Base-by-base conservation (phyloP, 2,888 invertebrate species). In the Himalopsyche tibetana region DNA sequence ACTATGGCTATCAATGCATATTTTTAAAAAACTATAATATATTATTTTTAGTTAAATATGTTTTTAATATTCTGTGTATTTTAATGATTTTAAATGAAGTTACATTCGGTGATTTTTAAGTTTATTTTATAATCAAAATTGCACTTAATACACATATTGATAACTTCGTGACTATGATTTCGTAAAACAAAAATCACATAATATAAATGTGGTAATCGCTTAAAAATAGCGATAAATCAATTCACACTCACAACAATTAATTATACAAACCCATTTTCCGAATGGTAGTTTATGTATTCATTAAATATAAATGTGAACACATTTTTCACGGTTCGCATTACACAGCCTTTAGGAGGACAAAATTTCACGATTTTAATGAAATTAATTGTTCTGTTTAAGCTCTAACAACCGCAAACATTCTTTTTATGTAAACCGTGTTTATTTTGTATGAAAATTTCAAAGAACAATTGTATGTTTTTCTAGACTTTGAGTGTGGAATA, bases 391-490 rank as follows among this genome's bases (percentile, higher is more conserved):
- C 63, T 63, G 63, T 63, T 19, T 19, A 63, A 63, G 63, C 63
- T 63, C 63, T 63, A 63, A 63, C 63, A 63, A 63, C 63, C 63
- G 63, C 63, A 63, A 63, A 63, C 63, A 63, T 63, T 63, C 63
- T 63, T 63, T 63, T 63, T 63, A 63, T 63, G 63, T 63, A 19
- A 19, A 63, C 63, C 63, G 63, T 63, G 63, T 63, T 63, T 19
- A 63, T 63, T 63, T 28, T 63, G 63, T 63, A 63, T 63, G 63
- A 63, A 63, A 17, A 19, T 63, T 63, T 63, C 63, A 28, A 63
- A 63, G 63, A 63, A 63, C 63, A 63, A 63, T 63, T 63, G 63
- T 63, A 63, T 63, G 63, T 63, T 63, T 63, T 63, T 63, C 63
- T 63, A 63, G 63, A 63, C 63, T 63, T 63, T 63, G 63, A 63